Evolutionary conservation across 2,888 invertebrate genomes (phyloP), one percentile per base, ranked within the genome.

Genomic region (Nomada fabriciana): DNA sequence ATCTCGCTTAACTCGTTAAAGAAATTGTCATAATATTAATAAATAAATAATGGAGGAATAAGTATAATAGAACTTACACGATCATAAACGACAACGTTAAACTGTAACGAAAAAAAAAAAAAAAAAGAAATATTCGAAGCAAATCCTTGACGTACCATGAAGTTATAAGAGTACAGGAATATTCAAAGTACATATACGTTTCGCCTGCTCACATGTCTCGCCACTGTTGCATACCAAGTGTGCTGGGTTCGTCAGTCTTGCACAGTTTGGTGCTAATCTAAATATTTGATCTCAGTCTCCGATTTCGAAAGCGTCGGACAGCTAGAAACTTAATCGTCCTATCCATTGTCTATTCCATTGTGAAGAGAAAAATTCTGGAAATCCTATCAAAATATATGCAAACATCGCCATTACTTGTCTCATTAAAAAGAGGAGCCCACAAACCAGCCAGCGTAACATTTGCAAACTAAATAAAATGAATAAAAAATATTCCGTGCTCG

Each of bases 221-320:
- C 52, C 75, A 36, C 60, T 59, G 65, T 76, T 53, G 82, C 76
- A 81, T 80, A 74, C 82, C 76, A 50, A 72, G 23, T 81, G 64
- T 50, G 57, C 77, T 20, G 84, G 63, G 73, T 82, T 83, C 76
- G 73, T 82, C 83, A 72, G 23, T 60, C 78, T 73, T 67, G 72
- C 71, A 61, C 63, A 55, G 59, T 75, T 81, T 13, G 69, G 75
- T 18, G 60, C 75, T 74, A 78, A 84, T 84, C 74, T 81, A 82
- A 88, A 84, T 76, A 77, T 81, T 86, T 86, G 79, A 84, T 86
- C 81, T 53, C 53, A 25, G 52, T 75, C 82, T 80, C 78, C 53
- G 69, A 76, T 86, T 84, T 71, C 70, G 73, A 81, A 64, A 71
- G 50, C 75, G 52, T 50, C 59, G 55, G 42, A 53, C 60, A 42